Percentiles rank a stretch among this genome's conserved stretches.
phyloP scores from a whole-genome alignment of 2,797 vertebrate species.

The Enteromius mattozi region DNA sequence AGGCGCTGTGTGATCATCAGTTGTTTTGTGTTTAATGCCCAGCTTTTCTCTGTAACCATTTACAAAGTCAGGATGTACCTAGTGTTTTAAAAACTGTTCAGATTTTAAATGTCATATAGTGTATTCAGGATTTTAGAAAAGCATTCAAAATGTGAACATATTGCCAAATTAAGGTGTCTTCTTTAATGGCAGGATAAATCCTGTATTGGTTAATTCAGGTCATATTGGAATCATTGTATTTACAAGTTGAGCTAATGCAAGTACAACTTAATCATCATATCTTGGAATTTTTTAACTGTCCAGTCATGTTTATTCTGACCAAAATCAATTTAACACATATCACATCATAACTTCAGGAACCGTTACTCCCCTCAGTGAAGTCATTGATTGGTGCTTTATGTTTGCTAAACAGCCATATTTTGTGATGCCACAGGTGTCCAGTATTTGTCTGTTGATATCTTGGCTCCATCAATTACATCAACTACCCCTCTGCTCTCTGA shows the following conservation, averaged over 20 bases:
- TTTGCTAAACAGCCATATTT: not conserved
- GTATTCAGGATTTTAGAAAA: not conserved
- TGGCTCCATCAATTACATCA: not conserved
- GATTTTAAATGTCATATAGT: not conserved
- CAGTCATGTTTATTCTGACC: not conserved
- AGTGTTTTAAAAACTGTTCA: not conserved
- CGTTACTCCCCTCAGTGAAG: not conserved
- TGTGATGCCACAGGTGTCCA: conserved; percentile 6
- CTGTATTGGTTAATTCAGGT: not conserved
- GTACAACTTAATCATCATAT: not conserved
- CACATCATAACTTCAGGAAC: not conserved
- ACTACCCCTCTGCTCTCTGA: not conserved
- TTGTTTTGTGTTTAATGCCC: not conserved
- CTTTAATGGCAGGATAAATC: not conserved
- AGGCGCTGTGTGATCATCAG: not conserved
- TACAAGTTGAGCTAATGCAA: not conserved
- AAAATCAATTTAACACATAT: not conserved
- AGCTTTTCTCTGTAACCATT: not conserved
- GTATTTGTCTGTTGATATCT: not conserved
- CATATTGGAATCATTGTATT: not conserved
- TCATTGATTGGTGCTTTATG: not conserved
- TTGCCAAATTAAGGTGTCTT: not conserved
- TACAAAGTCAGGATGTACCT: not conserved
- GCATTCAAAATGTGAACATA: not conserved
- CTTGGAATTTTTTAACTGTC: not conserved